A percentile compares a stretch with the other conserved stretches of the same genome.
phyloP scores from a whole-genome alignment of 2,113 vertebrate genomes.

The Nicator chloris region DNA sequence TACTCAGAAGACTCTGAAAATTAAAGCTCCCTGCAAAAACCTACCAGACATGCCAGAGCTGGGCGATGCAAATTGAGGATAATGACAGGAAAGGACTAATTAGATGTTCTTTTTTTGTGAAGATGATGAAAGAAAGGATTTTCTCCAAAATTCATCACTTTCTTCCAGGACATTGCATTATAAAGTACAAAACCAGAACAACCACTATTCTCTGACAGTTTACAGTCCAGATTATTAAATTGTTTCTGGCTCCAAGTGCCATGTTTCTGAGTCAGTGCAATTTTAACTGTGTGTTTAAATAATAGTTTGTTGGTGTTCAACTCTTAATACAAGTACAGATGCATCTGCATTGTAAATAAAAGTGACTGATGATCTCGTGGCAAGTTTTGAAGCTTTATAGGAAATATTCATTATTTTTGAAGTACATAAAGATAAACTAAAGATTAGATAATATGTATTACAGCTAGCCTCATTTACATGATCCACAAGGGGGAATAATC shows the following conservation, averaged over 20 bases:
- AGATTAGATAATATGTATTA: background rate
- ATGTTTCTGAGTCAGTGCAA: background rate
- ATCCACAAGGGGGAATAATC: background rate
- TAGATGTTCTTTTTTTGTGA: background rate
- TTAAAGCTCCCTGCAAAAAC: background rate
- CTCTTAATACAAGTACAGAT: background rate
- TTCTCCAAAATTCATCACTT: background rate
- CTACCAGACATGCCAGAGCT: background rate
- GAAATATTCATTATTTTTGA: background rate
- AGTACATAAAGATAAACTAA: background rate
- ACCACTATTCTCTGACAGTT: background rate
- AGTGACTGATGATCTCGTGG: background rate
- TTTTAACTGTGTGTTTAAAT: constrained; percentile 11
- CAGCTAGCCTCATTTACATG: background rate
- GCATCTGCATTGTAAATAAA: background rate
- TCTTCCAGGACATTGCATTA: background rate
- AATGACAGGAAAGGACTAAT: constrained; percentile 2
- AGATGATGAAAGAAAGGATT: background rate
- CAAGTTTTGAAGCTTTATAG: background rate
- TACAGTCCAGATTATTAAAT: constrained; percentile 4
- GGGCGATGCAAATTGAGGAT: background rate
- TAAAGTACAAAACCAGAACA: background rate
- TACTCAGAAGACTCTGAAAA: background rate
- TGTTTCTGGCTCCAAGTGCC: background rate
- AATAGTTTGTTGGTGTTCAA: background rate